Percentiles rank a stretch among this genome's conserved stretches.
Conservation (phyloP, 2,113 vertebrate genomes). For the Sander vitreus region DNA sequence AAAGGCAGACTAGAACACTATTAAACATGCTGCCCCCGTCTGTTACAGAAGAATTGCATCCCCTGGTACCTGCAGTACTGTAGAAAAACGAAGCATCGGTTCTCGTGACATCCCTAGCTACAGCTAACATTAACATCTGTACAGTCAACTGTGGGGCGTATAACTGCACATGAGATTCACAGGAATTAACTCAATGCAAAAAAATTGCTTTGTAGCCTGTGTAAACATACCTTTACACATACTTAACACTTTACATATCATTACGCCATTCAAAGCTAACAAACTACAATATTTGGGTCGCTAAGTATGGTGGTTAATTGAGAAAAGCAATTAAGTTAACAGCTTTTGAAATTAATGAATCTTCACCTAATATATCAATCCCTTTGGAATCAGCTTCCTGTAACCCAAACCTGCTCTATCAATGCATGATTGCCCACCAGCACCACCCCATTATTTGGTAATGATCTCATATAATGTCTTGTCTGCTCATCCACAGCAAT, state of each 20-base stretch:
- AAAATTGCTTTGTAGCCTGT: background rate
- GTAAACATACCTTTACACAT: background rate
- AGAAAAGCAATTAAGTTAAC: background rate
- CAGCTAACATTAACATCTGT: too few relatives aligned
- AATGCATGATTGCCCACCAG: slow-evolving; percentile 6
- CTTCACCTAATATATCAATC: slow-evolving; percentile 26
- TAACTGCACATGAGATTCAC: too few relatives aligned
- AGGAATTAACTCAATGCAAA: too few relatives aligned
- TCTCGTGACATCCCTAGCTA: too few relatives aligned
- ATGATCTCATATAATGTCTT: slow-evolving; percentile 41
- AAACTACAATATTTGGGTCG: background rate
- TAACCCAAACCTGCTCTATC: slow-evolving; percentile 46
- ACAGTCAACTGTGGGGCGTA: too few relatives aligned
- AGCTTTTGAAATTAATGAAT: too few relatives aligned
- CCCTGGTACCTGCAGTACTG: too few relatives aligned
- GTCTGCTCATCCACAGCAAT: slow-evolving; percentile 38
- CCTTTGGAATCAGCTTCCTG: background rate
- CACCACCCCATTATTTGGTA: slow-evolving; percentile 36
- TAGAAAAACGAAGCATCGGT: too few relatives aligned
- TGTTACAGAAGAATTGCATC: too few relatives aligned
- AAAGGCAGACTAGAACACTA: too few relatives aligned
- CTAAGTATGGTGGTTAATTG: background rate
- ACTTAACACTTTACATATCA: background rate
- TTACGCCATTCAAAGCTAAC: background rate
- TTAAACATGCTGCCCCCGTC: too few relatives aligned